Base-by-base conservation (phyloP, 1,140 invertebrate genomes). In the Calliphora vicina region DNA sequence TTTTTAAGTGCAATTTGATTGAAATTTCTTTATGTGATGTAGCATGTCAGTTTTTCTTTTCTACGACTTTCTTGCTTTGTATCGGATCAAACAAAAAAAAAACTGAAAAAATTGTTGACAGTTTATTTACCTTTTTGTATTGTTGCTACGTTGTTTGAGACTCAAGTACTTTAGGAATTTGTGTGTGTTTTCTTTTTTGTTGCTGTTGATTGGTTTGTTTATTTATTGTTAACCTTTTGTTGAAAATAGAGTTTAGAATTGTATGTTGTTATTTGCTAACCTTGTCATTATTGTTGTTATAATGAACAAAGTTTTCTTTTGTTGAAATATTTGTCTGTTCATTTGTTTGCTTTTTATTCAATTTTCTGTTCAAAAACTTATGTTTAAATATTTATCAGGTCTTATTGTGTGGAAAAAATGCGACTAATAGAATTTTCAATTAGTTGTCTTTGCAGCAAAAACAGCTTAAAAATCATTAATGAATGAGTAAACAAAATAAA, bases 1-100 rank as follows among this genome's bases (percentile, higher is more conserved):
- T 78, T 78, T 78, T 78, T 78, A 78, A 78, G 74, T 78, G 74
- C 35, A 78, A 78, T 78, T 78, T 78, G 74, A 78, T 78, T 78
- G 74, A 35, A 78, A 78, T 78, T 78, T 26, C 45, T 50, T 67
- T 20, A 23, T 67, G 20, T 67, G n/a, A 57, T 67, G 15, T 67
- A 67, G 20, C 6, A 20, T 67, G 45, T 50, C 15, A 10, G 4
- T 50, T 13, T 50, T 13, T 17, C 45, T 50, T 50, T 50, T 43
- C 42, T 43, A 10, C 12, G 10, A 50, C 45, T 50, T 50, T 50
- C 12, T 50, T 50, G 4, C 12, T 50, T 35, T 35, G 2, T 35
- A 4, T 35, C 8, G 2, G 29, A 35, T 35, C 2, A 8, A 35
- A n/a, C n/a, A 35, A 35, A 35, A 35, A 2, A 8, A 35, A 35